phyloP scores from a whole-genome alignment of 2,888 invertebrate species.

The Coleophora deauratella region DNA sequence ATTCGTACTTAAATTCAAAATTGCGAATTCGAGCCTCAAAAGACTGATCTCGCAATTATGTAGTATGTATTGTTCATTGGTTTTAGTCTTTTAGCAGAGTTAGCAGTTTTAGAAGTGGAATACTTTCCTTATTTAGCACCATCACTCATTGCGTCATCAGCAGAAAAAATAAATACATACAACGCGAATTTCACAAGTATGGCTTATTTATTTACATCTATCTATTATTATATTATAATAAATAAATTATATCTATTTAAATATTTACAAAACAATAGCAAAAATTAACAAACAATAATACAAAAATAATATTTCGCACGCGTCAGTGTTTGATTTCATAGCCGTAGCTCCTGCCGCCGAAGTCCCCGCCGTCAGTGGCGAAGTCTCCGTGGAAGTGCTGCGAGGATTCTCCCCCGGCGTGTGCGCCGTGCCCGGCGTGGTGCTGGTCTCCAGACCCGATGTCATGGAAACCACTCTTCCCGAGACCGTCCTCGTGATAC shows the following conservation, averaged over 20 bases:
- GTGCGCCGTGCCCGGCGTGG: constrained; percentile 61
- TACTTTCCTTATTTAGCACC: no score
- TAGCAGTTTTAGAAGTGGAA: no score
- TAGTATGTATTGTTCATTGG: no score
- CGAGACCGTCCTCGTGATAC: constrained; percentile 57
- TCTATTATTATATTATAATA: constrained; percentile 33
- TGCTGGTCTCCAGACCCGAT: constrained; percentile 60
- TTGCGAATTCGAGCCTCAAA: no score
- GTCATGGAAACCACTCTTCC: constrained; percentile 66
- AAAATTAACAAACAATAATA: constrained; percentile 55
- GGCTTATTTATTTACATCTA: constrained; percentile 27
- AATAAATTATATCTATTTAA: constrained; percentile 8
- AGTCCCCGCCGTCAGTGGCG: constrained; percentile 41
- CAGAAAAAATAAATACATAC: no score
- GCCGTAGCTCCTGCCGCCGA: constrained; percentile 57
- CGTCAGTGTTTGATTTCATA: constrained; percentile 53
- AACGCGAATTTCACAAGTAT: constrained; percentile 17
- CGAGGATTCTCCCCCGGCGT: constrained; percentile 63
- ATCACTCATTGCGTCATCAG: no score
- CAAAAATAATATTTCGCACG: constrained; percentile 36
- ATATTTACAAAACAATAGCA: constrained; percentile 60
- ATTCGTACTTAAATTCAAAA: no score
- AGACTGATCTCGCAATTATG: no score
- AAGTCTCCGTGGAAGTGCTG: constrained; percentile 65
- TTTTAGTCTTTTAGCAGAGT: no score